These are phyloP conservation scores for Aporrectodea caliginosa DNA, from an alignment of 1,140 invertebrate species.

Conservation along the genomic window DNA sequence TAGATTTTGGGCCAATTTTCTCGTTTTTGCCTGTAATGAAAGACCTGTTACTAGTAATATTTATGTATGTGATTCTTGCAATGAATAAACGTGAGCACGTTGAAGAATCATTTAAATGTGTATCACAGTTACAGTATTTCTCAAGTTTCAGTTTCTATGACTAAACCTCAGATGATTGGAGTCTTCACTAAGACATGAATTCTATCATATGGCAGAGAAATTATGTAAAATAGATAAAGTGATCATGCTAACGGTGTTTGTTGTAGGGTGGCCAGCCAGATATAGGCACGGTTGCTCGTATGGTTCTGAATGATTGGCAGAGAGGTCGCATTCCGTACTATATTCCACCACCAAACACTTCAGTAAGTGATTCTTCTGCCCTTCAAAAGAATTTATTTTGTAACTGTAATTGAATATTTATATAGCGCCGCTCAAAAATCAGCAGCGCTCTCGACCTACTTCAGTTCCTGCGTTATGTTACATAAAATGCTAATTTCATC, in stretches of 20 bases:
- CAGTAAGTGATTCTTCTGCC: neutral
- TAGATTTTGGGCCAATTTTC: too few relatives aligned
- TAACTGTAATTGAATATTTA: neutral
- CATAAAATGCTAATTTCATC: neutral
- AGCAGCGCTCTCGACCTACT: too few relatives aligned
- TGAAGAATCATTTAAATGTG: neutral
- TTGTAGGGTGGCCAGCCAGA: slow-evolving; percentile 85
- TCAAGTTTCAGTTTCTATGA: neutral
- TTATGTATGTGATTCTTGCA: too few relatives aligned
- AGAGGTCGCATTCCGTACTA: slow-evolving; percentile 94
- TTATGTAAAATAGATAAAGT: too few relatives aligned
- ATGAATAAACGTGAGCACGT: too few relatives aligned
- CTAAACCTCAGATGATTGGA: neutral
- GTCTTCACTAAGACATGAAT: too few relatives aligned
- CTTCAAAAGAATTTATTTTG: neutral
- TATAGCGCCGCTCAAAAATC: neutral
- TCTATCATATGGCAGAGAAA: too few relatives aligned
- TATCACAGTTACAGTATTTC: neutral
- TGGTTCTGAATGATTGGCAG: slow-evolving; percentile 98
- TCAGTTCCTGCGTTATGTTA: neutral
- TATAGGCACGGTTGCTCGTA: slow-evolving; percentile 78
- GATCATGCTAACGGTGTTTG: too few relatives aligned
- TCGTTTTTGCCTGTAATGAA: too few relatives aligned
- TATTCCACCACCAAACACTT: slow-evolving; percentile 67
- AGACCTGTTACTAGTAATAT: too few relatives aligned